Conservation (phyloP, 1,140 invertebrate genomes). For the Habropoda laboriosa region DNA sequence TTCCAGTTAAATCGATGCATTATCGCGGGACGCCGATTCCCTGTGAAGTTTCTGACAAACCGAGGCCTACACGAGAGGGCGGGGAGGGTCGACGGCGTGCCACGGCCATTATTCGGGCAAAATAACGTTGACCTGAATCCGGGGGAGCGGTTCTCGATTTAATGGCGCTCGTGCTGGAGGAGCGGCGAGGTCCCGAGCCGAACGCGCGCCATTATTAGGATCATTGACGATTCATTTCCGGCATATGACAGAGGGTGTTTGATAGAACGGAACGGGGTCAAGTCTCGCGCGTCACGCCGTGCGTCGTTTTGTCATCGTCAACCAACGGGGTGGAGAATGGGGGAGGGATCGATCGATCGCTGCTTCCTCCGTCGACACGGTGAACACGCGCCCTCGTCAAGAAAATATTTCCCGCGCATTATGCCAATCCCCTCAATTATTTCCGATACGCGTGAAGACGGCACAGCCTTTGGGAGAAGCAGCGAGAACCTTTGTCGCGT, state of each 20-base stretch:
- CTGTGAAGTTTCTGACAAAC: constrained; percentile 12
- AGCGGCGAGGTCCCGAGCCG: constrained; percentile 37
- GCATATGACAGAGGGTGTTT: constrained; percentile 56
- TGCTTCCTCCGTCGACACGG: background rate
- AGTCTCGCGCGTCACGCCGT: constrained; percentile 58
- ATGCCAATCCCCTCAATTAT: too few species aligned
- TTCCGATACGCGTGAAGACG: too few species aligned
- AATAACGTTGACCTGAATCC: constrained; percentile 61
- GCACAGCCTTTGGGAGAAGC: too few species aligned
- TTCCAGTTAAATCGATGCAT: constrained; percentile 31
- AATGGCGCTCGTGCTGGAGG: constrained; percentile 47
- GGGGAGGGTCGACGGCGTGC: background rate
- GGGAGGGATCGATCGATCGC: constrained; percentile 48
- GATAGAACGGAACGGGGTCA: constrained; percentile 57
- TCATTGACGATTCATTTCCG: constrained; percentile 68
- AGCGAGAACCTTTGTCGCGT: too few species aligned
- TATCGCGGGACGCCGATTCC: background rate
- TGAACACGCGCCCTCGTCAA: background rate
- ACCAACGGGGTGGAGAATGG: too few species aligned
- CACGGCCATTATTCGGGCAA: constrained; percentile 51
- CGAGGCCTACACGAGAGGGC: background rate
- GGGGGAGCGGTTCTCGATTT: constrained; percentile 40
- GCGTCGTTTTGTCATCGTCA: constrained; percentile 62
- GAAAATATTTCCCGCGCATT: constrained; percentile 5
- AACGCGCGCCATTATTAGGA: constrained; percentile 57